Conservation (phyloP, 1,140 invertebrate genomes). For the Hylaeus volcanicus region DNA sequence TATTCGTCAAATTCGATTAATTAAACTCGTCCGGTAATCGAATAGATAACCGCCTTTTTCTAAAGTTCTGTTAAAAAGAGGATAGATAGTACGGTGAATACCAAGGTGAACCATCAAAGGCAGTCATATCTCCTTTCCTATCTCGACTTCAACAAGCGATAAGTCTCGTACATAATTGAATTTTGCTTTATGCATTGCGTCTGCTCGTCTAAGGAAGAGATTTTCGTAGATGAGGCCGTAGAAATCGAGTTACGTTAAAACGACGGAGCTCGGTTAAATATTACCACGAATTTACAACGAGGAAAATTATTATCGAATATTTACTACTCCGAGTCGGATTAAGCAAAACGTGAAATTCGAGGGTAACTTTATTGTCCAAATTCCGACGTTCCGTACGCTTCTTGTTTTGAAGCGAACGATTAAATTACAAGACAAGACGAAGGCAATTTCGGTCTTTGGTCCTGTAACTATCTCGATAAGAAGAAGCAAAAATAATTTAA, state of each 20-base stretch:
- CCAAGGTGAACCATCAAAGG: conserved; percentile 9
- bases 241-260: neutral
- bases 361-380: neutral
- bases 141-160: conserved; percentile 31
- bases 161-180: conserved; percentile 44
- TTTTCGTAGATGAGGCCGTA: neutral
- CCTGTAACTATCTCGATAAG: neutral
- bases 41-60: conserved; percentile 23
- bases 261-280: neutral
- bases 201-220: neutral
- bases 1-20: neutral
- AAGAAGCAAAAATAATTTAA: neutral
- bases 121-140: neutral
- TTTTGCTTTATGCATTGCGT: conserved; percentile 34
- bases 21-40: conserved; percentile 19
- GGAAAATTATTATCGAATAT: neutral
- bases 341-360: neutral
- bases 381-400: neutral
- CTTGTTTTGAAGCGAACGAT: neutral
- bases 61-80: conserved; percentile 8
- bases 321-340: neutral
- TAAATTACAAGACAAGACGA: neutral
- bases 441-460: neutral
- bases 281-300: conserved; percentile 6
- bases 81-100: conserved; percentile 25